These are phyloP conservation scores for Pygocentrus nattereri DNA, from an alignment of 2,797 vertebrate genomes.

Conservation along the genomic window DNA sequence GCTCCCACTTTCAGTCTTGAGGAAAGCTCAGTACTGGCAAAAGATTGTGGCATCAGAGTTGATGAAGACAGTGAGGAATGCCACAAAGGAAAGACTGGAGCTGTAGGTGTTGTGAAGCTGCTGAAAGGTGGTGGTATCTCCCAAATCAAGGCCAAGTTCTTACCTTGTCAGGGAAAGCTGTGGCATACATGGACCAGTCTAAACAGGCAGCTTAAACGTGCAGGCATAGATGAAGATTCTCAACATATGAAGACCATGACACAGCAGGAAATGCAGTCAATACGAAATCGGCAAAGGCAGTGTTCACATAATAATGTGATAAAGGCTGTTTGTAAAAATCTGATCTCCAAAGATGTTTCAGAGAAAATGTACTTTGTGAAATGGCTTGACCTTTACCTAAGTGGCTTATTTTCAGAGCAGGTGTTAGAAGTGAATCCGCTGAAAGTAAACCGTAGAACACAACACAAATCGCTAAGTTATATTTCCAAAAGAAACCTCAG, in stretches of 20 bases:
- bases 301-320: not conserved
- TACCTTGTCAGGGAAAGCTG: not conserved
- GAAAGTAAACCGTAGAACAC: not conserved
- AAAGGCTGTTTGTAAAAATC: not conserved
- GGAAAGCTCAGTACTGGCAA: not conserved
- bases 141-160: not conserved
- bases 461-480: not conserved
- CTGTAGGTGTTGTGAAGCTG: not conserved
- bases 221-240: not conserved
- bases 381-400: not conserved
- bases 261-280: not conserved
- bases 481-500: not conserved
- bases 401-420: not conserved
- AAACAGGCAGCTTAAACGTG: not conserved
- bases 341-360: not conserved
- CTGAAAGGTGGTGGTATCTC: not conserved
- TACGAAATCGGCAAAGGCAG: constrained; percentile 45
- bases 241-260: not conserved
- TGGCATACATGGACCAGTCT: not conserved
- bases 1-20: not conserved
- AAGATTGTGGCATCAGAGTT: not conserved
- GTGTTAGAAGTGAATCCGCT: not conserved
- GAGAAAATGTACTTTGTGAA: not conserved
- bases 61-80: not conserved
- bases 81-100: not conserved